Conservation (phyloP, 1,140 invertebrate species). For the Steinernema feltiae region DNA sequence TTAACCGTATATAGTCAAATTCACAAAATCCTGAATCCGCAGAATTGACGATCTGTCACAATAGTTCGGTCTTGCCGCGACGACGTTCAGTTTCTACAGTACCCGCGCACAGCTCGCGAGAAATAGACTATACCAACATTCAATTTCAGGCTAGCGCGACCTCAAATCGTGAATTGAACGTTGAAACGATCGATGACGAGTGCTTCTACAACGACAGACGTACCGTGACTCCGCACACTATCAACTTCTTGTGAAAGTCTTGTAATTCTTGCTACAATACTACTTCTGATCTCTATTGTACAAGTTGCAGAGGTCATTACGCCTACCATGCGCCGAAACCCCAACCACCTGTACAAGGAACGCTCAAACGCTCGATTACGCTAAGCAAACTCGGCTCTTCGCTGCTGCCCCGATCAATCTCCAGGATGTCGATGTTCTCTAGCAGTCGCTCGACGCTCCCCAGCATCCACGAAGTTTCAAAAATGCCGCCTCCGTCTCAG, state of each 20-base stretch:
- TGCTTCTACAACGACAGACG: not conserved
- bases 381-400: not conserved
- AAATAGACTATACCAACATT: not conserved
- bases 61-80: not conserved
- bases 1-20: too few species aligned
- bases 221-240: not conserved
- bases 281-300: not conserved
- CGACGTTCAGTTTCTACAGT: too few species aligned
- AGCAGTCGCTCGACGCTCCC: not conserved
- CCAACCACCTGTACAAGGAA: not conserved
- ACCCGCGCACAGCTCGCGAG: too few species aligned
- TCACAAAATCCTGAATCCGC: too few species aligned
- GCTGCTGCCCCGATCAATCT: not conserved
- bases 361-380: not conserved
- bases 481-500: too few species aligned
- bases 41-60: not conserved
- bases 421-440: not conserved
- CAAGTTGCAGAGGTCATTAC: not conserved
- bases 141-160: not conserved
- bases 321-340: too few species aligned
- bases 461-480: not conserved
- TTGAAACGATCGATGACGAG: not conserved
- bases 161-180: not conserved
- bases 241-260: not conserved
- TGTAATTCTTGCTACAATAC: not conserved